phyloP scores from a whole-genome alignment of 2,888 invertebrate species.

The Athripsodes cinereus region DNA sequence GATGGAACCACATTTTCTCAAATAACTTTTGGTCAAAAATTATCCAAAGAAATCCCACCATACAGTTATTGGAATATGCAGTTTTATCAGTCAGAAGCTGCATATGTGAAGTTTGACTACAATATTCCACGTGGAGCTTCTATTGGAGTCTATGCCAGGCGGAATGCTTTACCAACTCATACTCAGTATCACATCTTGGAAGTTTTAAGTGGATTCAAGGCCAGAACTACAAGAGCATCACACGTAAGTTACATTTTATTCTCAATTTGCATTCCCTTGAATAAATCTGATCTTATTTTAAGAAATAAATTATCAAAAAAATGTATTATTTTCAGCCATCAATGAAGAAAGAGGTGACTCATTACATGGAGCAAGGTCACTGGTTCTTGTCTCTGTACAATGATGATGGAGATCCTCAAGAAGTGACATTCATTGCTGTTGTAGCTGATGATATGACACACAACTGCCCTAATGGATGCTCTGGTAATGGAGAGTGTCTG shows the following conservation, averaged over 20 bases:
- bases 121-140: conserved; percentile 86
- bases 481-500: conserved; percentile 93
- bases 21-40: conserved; percentile 79
- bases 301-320: background rate
- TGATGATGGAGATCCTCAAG: conserved; percentile 88
- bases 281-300: too few species aligned
- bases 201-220: conserved; percentile 85
- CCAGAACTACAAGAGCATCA: conserved; percentile 74
- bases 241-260: conserved; percentile 59
- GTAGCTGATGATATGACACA: conserved; percentile 90
- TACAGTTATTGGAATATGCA: conserved; percentile 98
- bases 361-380: conserved; percentile 93
- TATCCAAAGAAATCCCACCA: conserved; percentile 84
- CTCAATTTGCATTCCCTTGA: too few species aligned
- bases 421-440: conserved; percentile 76
- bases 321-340: conserved; percentile 54
- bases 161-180: conserved; percentile 92
- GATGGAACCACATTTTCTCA: conserved; percentile 90
- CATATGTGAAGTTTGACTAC: conserved; percentile 92
- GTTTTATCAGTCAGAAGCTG: conserved; percentile 90
- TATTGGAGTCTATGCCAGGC: conserved; percentile 90
- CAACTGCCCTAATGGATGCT: conserved; percentile 94
- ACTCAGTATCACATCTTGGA: conserved; percentile 96
- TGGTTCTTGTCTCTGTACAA: conserved; percentile 97
- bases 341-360: conserved; percentile 86